Evolutionary conservation across 2,797 vertebrate species (phyloP), one percentile per base, ranked within the genome.

Genomic region (Aulostomus chinensis): DNA sequence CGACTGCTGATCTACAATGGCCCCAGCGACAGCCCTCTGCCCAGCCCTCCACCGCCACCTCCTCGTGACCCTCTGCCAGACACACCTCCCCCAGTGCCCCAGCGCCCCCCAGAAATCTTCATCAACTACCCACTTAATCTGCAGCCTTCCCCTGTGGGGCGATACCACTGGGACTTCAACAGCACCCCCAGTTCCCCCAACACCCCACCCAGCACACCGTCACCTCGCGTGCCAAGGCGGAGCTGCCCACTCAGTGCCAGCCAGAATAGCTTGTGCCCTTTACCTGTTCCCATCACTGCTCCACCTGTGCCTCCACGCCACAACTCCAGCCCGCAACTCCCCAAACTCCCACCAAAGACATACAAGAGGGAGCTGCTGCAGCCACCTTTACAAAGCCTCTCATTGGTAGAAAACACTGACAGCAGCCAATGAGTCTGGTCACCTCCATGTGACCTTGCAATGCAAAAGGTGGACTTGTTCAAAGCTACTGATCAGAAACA

Each of bases 271-370:
- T 91, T 94, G 14, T 90, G 73, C 34, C 86, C 89, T 9, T 73
- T 86, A 0, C 81, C 88, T 1, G 62, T 67, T 0, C 78, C 91
- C 68, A 81, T 73, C 12, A 69, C 83, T 0, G 95, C 95, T 0
- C 96, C 96, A 0, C 96, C 96, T 0, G 87, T 98, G 5, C 96
- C 96, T 0, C 96, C 96, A 0, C 90, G 97, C 63, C 94, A 98
- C 83, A 96, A 94, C 82, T 95, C 93, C 45, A 94, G 90, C 80
- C 91, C 93, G 1, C 92, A 94, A 68, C 86, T 97, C 17, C 97
- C 97, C 13, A 98, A 98, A 90, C 94, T 99, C 85, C 97, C 96
- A 34, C 96, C 96, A 94, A 99, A 98, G 95, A 98, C 97, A 66
- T 98, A 99, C 75, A 99, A 98, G 86, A 90, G 96, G 91, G 96